These are phyloP conservation scores for Galbula dea DNA, from an alignment of 2,113 vertebrate genomes.

Conservation along the genomic window DNA sequence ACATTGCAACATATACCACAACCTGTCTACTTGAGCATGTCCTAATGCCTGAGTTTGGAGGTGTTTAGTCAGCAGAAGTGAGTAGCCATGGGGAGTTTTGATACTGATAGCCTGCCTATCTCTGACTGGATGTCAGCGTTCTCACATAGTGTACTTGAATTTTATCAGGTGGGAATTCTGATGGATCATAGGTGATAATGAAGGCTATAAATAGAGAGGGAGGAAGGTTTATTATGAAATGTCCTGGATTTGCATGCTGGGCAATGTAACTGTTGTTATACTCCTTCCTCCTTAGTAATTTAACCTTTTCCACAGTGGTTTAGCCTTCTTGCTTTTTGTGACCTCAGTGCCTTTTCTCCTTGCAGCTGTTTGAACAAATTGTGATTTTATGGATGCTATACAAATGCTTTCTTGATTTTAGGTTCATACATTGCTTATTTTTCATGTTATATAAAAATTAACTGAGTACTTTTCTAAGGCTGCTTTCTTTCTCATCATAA, in stretches of 20 bases:
- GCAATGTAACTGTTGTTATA: neutral
- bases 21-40: neutral
- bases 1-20: neutral
- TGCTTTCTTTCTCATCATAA: neutral
- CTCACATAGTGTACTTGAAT: neutral
- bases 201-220: neutral
- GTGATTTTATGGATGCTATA: neutral
- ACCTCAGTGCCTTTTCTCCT: neutral
- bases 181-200: neutral
- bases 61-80: neutral
- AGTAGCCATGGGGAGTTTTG: neutral
- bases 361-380: neutral
- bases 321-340: neutral
- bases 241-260: neutral
- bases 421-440: neutral
- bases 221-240: neutral
- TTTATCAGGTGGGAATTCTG: conserved; percentile 1
- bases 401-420: neutral
- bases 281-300: conserved; percentile 1
- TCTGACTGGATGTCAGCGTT: neutral
- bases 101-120: neutral
- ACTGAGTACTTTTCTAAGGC: neutral
- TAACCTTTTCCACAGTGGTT: conserved; percentile 1
- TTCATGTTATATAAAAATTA: neutral
- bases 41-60: neutral